Evolutionary conservation across 2,113 vertebrate genomes (phyloP), one percentile per base, ranked within the genome.

Genomic region (Equus quagga): DNA sequence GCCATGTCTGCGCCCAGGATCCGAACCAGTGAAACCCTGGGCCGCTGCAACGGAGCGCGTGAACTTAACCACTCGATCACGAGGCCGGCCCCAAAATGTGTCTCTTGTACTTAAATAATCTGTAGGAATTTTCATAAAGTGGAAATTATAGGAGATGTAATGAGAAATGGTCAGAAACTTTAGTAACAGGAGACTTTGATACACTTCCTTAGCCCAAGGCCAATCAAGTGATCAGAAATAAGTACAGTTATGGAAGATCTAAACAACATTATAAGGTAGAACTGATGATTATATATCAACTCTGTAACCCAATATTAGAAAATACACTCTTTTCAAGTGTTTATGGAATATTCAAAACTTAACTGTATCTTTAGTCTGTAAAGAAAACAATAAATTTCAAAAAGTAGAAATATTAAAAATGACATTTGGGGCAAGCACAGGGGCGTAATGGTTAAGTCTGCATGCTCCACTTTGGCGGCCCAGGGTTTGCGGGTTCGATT

Each of bases 131-230:
- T 92, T 83, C 9, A 76, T 62, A 91, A 90, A 75, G 64, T 21
- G 73, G 33, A 87, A 91, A 80, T 62, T 76, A 93, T 1, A 79
- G 33, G n/a, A 82, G 31, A 83, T 79, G 17, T 69, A 80, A 56
- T 93, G 23, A 95, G 33, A 89, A 76, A 90, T 14, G 24, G 19
- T 81, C 18, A 92, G 58, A 91, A 94, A 67, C 62, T 92, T 70
- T 51, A 58, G 69, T 58, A 58, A 93, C 6, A 82, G 58, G 65
- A 88, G 33, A 76, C 70, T 88, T 82, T 76, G 7, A 60, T 67
- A 62, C 11, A 36, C 67, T 62, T 8, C 58, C 44, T 89, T 28
- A 79, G 9, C 56, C 76, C 14, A 91, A 84, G 54, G 87, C 67
- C 9, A 72, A 56, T 62, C 58, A 80, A 36, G 36, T 69, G 31